Conservation (phyloP, 2,888 invertebrate species). For the Hyposoter didymator region DNA sequence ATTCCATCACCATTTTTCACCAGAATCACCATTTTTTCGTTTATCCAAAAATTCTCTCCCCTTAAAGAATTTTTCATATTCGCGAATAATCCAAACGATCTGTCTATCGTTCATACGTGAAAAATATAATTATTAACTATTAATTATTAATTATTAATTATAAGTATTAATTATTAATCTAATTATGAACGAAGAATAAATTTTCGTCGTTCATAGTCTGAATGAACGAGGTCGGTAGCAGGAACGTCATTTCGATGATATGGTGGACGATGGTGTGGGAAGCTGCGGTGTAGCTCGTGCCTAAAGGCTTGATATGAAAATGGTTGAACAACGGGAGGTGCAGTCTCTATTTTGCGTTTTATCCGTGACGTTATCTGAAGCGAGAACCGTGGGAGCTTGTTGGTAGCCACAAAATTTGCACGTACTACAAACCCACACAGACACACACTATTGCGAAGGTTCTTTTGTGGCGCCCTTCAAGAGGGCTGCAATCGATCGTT, state of each 20-base stretch:
- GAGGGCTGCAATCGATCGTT: slow-evolving; percentile 64
- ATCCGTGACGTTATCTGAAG: slow-evolving; percentile 64
- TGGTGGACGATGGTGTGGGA: slow-evolving; percentile 47
- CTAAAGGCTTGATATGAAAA: slow-evolving; percentile 59
- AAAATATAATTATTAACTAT: neutral
- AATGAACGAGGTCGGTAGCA: slow-evolving; percentile 26
- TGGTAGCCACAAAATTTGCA: slow-evolving; percentile 62
- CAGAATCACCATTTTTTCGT: neutral
- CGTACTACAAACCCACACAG: slow-evolving; percentile 57
- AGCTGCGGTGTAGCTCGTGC: neutral
- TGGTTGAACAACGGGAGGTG: slow-evolving; percentile 58
- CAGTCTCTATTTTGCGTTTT: slow-evolving; percentile 47
- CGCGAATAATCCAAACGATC: no score
- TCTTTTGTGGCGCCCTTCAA: slow-evolving; percentile 60
- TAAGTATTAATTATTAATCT: no score
- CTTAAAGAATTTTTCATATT: no score
- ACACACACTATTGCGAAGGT: slow-evolving; percentile 21
- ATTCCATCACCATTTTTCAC: neutral
- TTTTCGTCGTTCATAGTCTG: neutral
- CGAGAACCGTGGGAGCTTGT: slow-evolving; percentile 68
- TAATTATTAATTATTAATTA: no score
- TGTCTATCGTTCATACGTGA: neutral
- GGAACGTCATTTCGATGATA: neutral
- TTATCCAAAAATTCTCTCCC: no score
- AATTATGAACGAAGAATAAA: neutral